These are phyloP conservation scores for Heterotis niloticus DNA, from an alignment of 2,113 vertebrate genomes.

Conservation along the genomic window DNA sequence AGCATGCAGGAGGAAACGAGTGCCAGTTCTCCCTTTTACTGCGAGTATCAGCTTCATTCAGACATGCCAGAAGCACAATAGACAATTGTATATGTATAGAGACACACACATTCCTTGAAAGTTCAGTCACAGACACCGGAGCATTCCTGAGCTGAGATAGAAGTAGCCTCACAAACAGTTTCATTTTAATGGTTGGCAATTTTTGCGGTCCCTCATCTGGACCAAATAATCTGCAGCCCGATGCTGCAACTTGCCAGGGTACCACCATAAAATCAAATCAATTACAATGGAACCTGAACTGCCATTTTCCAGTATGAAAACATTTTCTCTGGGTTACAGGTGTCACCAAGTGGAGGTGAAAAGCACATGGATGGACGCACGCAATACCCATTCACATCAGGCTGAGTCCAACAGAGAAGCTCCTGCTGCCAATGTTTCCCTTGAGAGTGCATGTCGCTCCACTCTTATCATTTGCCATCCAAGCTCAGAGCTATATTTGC, in stretches of 20 bases:
- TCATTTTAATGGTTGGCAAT: constrained; percentile 26
- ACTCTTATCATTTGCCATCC: constrained; percentile 30
- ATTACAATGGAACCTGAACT: neutral
- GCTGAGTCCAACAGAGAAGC: constrained; percentile 25
- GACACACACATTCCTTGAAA: neutral
- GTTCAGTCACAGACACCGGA: neutral
- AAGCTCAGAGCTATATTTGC: constrained; percentile 39
- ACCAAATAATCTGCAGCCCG: constrained; percentile 10
- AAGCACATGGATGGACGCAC: constrained; percentile 26
- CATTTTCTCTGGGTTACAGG: constrained; percentile 21
- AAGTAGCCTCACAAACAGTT: constrained; percentile 18
- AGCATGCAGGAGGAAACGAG: neutral
- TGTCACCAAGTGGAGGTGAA: constrained; percentile 1
- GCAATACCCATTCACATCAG: constrained; percentile 22
- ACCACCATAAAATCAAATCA: neutral
- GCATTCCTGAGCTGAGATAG: constrained; percentile 23
- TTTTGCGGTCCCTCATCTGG: neutral
- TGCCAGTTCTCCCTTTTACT: neutral
- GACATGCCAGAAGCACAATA: neutral
- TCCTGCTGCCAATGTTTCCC: neutral
- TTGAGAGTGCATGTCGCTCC: neutral
- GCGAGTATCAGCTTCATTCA: neutral
- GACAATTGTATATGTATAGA: neutral
- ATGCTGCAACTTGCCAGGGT: neutral
- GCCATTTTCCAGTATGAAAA: constrained; percentile 19